Evolutionary conservation across 2,888 invertebrate genomes (phyloP).

Genomic region (Stenichneumon culpator): DNA sequence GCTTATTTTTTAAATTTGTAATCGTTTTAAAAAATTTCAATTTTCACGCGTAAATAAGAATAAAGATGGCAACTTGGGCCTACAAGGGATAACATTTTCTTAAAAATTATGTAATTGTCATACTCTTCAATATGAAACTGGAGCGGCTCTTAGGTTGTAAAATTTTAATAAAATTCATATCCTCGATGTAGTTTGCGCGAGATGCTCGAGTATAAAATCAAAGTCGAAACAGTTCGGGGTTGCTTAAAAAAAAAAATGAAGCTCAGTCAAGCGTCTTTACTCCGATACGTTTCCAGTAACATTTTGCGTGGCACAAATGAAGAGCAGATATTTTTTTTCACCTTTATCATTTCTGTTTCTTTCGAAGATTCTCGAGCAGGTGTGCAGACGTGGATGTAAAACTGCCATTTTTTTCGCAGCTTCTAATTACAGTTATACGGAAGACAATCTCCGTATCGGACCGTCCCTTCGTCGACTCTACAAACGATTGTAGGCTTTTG

Average conservation of each 20-base stretch:
- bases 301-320: constrained; percentile 69
- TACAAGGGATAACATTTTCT: neutral
- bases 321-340: constrained; percentile 48
- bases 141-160: neutral
- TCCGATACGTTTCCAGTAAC: constrained; percentile 63
- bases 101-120: neutral
- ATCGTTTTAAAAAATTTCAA: neutral
- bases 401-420: neutral
- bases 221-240: neutral
- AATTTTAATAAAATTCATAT: neutral
- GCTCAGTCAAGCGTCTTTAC: constrained; percentile 39
- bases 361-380: constrained; percentile 9
- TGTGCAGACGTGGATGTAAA: neutral
- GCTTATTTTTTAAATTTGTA: no score
- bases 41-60: neutral
- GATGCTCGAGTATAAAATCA: neutral
- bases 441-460: neutral
- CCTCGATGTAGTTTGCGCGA: neutral
- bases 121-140: neutral
- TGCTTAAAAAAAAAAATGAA: neutral
- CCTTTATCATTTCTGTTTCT: constrained; percentile 30
- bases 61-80: no score
- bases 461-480: neutral
- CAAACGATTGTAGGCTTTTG: neutral
- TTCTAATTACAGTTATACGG: constrained; percentile 4